phyloP scores from a whole-genome alignment of 2,113 vertebrate species.

The Rhynchomys soricoides region DNA sequence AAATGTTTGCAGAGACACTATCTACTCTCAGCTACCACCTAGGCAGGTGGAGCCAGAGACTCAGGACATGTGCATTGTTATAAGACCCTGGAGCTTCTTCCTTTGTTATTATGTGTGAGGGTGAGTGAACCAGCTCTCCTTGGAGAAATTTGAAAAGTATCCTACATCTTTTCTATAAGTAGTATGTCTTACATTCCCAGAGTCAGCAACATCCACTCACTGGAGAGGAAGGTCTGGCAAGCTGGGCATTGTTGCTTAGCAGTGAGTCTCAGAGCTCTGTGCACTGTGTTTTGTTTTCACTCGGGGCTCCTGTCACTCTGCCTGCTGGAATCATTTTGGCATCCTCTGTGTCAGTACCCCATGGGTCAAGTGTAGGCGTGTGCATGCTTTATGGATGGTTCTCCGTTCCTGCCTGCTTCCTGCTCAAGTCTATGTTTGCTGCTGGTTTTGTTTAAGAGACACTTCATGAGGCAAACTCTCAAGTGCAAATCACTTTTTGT shows the following conservation, averaged over 20 bases:
- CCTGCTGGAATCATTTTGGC: slow-evolving; percentile 81
- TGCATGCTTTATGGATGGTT: slow-evolving; percentile 83
- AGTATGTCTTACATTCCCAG: slow-evolving; percentile 84
- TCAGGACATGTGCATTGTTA: background rate
- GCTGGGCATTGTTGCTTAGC: slow-evolving; percentile 82
- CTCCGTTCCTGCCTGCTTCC: slow-evolving; percentile 76
- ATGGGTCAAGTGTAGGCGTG: slow-evolving; percentile 87
- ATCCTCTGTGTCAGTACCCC: slow-evolving; percentile 82
- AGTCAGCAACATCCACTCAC: slow-evolving; percentile 71
- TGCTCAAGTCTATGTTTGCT: slow-evolving; percentile 79
- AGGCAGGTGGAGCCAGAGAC: background rate
- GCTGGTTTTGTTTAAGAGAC: slow-evolving; percentile 84
- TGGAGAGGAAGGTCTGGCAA: background rate
- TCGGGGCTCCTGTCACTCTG: slow-evolving; percentile 79
- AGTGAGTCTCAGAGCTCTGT: slow-evolving; percentile 66
- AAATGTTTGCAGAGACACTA: background rate
- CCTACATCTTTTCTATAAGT: slow-evolving; percentile 74
- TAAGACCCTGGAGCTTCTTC: background rate
- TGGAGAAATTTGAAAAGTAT: slow-evolving; percentile 72
- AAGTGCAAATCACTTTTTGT: slow-evolving; percentile 86
- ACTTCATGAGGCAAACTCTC: slow-evolving; percentile 85
- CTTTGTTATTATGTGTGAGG: background rate
- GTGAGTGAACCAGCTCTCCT: slow-evolving; percentile 62
- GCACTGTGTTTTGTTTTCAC: slow-evolving; percentile 63
- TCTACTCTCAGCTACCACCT: background rate